Evolutionary conservation across 1,140 invertebrate species (phyloP).

Genomic region (Cydia strobilella): DNA sequence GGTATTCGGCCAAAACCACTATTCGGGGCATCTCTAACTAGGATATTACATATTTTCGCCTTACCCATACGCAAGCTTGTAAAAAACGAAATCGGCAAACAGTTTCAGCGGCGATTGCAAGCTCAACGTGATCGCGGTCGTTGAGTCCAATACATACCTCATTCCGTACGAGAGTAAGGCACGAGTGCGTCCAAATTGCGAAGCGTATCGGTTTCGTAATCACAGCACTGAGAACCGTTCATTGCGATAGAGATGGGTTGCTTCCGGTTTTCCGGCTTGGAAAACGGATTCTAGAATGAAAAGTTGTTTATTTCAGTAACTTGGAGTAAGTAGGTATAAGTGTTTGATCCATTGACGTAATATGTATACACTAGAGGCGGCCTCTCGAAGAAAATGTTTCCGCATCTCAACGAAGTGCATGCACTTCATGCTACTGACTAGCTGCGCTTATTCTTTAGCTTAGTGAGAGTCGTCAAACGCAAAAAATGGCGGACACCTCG

Average conservation of each 20-base stretch:
- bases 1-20: no score
- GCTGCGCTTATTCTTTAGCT: no score
- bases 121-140: background rate
- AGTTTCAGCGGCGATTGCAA: background rate
- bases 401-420: no score
- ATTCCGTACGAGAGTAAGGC: background rate
- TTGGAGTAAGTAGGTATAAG: no score
- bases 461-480: no score
- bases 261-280: background rate
- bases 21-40: no score
- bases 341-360: no score
- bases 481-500: no score
- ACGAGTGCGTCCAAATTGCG: conserved; percentile 20
- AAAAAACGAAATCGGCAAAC: background rate
- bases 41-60: background rate
- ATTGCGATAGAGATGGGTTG: background rate
- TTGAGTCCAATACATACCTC: background rate
- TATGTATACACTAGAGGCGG: no score
- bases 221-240: background rate
- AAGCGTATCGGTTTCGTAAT: conserved; percentile 23
- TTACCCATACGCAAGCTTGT: background rate
- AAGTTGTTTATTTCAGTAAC: background rate
- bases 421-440: no score
- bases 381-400: no score
- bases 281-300: background rate